Evolutionary conservation across 2,797 vertebrate genomes (phyloP), one percentile per base, ranked within the genome.

Genomic region (Anguilla anguilla): DNA sequence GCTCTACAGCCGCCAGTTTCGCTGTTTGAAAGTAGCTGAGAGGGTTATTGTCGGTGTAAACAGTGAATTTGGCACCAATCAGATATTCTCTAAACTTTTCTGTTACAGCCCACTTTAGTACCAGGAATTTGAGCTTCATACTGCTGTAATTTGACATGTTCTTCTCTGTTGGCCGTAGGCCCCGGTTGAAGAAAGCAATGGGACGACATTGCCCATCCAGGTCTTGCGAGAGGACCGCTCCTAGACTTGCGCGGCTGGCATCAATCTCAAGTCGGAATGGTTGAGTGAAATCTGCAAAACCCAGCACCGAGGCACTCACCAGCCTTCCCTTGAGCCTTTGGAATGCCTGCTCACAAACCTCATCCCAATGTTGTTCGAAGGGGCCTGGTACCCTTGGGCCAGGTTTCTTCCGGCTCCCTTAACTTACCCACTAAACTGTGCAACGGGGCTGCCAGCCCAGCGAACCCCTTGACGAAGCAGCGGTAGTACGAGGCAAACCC

Each of bases 381-480:
- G 61, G 3, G 19, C 25, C 19, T 6, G 3, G 61, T 3, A 22
- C 25, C 19, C 10, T 67, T 9, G 19, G 61, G n/a, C 61, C 61
- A 25, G 61, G 61, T n/a, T 67, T n/a, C 22, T 67, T 67, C 3
- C 61, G 19, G 22, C 61, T 67, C 19, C 61, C 61, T n/a, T 67
- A 67, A 22, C 61, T 69, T 19, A 7, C 72, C 88, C 13, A 82
- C 88, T 15, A 88, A 1, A 0, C 0, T 4, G 61, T 89, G 53
- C 17, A 86, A 31, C 6, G 85, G 89, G 10, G 79, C 81, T 5
- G 67, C 79, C 19, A 88, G 1, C 61, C 64, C 84, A 4, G 87
- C 3, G 31, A 88, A 89, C 2, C 87, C 81, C n/a, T 88, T 77
- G 9, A 89, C 64, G 15, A 89, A 89, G 13, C 43, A 0, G 3